Percentiles rank a stretch among this genome's conserved stretches.
These are phyloP conservation scores for Caracal caracal DNA, from an alignment of 2,113 vertebrate genomes.

Conservation along the genomic window DNA sequence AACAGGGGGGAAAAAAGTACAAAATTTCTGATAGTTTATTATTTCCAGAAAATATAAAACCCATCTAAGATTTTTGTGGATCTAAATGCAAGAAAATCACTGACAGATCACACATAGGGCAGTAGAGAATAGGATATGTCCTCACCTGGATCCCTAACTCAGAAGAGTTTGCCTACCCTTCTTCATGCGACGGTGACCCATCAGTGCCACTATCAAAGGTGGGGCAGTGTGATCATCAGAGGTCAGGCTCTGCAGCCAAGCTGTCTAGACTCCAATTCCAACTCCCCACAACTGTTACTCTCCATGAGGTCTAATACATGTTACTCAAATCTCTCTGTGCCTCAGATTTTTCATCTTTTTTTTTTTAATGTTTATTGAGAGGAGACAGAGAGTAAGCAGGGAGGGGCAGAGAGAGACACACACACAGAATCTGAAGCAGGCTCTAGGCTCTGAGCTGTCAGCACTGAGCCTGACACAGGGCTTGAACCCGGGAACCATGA, in stretches of 20 bases:
- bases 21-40: not conserved
- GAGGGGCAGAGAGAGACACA: too few species aligned
- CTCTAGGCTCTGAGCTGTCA: too few species aligned
- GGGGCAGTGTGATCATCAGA: not conserved
- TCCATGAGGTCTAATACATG: not conserved
- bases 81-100: not conserved
- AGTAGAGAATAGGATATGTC: not conserved
- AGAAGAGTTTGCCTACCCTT: not conserved
- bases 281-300: not conserved
- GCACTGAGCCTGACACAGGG: too few species aligned
- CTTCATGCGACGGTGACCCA: accelerated
- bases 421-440: too few species aligned
- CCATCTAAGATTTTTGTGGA: not conserved
- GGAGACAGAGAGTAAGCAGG: too few species aligned
- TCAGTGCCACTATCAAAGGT: not conserved
- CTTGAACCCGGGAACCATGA: too few species aligned
- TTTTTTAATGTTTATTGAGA: too few species aligned
- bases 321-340: not conserved
- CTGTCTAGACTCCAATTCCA: not conserved
- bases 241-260: not conserved
- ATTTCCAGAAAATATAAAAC: not conserved
- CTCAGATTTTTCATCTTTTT: not conserved
- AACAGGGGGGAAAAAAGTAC: not conserved
- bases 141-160: not conserved
- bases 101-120: too few species aligned